Percentiles rank a stretch among this genome's conserved stretches.
Evolutionary conservation across 2,797 vertebrate genomes (phyloP).

Genomic region (Cichlasoma orientale): DNA sequence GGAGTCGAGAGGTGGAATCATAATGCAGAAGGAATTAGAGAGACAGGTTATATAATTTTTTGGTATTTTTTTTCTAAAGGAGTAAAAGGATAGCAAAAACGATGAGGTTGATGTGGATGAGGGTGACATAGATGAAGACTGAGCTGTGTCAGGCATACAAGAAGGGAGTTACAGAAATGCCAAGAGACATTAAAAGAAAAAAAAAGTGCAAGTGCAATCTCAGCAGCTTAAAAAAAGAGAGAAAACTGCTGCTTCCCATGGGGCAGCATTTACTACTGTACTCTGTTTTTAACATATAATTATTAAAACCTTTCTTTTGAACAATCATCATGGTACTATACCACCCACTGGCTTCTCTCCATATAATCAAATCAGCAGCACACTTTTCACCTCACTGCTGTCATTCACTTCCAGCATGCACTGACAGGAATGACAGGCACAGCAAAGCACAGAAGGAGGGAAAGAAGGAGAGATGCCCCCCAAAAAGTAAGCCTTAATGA

Average conservation of each 20-base stretch:
- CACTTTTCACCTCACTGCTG: conserved; percentile 46
- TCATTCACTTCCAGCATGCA: conserved; percentile 42
- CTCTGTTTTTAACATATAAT: conserved; percentile 23
- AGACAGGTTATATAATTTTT: conserved; percentile 58
- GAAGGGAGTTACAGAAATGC: conserved; percentile 22
- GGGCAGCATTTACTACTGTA: conserved; percentile 20
- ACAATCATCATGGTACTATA: conserved; percentile 8
- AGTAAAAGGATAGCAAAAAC: conserved; percentile 39
- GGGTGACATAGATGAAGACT: conserved; percentile 30
- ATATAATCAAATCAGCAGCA: conserved; percentile 50
- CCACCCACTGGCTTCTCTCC: conserved; percentile 40
- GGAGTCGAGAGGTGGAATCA: conserved; percentile 41
- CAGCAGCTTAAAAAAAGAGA: background rate
- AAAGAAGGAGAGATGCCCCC: background rate
- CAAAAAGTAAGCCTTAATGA: background rate
- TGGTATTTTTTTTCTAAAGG: conserved; percentile 26
- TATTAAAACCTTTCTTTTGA: conserved; percentile 37
- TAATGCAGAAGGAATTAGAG: conserved; percentile 57
- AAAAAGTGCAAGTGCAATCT: background rate
- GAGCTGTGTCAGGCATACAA: conserved; percentile 30
- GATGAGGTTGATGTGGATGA: conserved; percentile 36
- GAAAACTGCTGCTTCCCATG: background rate
- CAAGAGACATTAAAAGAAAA: conserved; percentile 7
- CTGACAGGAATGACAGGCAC: conserved; percentile 53
- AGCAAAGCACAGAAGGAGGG: conserved; percentile 23